Evolutionary conservation across 2,888 invertebrate species (phyloP), one percentile per base, ranked within the genome.

Genomic region (Trimorus sp.): DNA sequence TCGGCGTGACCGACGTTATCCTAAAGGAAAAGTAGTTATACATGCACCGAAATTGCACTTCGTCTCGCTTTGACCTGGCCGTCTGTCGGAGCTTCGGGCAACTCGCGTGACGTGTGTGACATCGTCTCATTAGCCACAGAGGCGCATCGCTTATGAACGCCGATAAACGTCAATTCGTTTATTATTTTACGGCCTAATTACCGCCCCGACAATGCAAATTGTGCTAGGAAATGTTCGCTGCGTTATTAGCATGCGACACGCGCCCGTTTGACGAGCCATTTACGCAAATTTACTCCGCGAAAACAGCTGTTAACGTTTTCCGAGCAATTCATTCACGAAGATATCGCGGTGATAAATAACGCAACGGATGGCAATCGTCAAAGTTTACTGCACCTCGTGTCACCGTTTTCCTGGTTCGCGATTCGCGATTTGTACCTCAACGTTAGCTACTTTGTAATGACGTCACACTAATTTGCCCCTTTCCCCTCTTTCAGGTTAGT

Each of bases 41-140:
- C 40, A 75, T 54, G 48, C 66, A 40, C 7, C n/a, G 36, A 49
- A 12, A 53, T 48, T 45, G 53, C 59, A 71, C 65, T 78, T 71
- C 38, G 65, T 78, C 66, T 65, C 59, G 53, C 65, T 71, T 58
- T 69, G 40, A 45, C 48, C 65, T 38, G 49, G 65, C 59, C 71
- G 48, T 78, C 54, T 54, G 69, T 73, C 73, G 60, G 59, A 66
- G 73, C 59, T 48, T 59, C 66, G 45, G 45, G 66, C 62, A 62
- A 79, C 59, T 59, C 66, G 42, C 48, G 49, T 73, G 60, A 62
- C 79, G 62, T 73, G 68, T 65, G 73, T 73, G 73, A 79, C 71
- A 73, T 68, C 73, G 42, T 36, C 73, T 79, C 73, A 79, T 79
- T 73, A 79, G 73, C 68, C 79, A 73, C 79, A 73, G 68, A 73